Conservation (phyloP, 2,888 invertebrate species). For the Xanthia togata region DNA sequence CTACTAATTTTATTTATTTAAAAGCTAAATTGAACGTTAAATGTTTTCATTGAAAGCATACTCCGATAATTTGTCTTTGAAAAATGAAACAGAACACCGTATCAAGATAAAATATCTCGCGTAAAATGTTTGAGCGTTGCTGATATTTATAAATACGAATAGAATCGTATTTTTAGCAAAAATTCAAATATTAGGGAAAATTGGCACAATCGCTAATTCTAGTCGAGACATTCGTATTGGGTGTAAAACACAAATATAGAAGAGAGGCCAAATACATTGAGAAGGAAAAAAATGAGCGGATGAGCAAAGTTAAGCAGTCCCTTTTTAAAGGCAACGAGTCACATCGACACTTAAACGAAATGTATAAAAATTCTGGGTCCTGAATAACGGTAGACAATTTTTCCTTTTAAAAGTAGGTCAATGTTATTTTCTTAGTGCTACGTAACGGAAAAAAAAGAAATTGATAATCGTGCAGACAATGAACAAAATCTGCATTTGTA, state of each 20-base stretch:
- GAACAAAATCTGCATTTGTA: slow-evolving; percentile 11
- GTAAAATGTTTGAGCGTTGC: slow-evolving; percentile 4
- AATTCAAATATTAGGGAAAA: slow-evolving; percentile 6
- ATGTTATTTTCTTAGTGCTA: slow-evolving; percentile 19
- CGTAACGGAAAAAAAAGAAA: neutral
- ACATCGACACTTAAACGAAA: slow-evolving; percentile 37
- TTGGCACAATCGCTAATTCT: slow-evolving; percentile 8
- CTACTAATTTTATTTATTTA: neutral
- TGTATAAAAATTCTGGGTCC: slow-evolving; percentile 22
- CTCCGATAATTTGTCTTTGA: slow-evolving; percentile 10
- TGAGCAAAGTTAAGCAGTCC: slow-evolving; percentile 39
- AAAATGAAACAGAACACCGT: slow-evolving; percentile 3
- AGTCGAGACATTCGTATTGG: slow-evolving; percentile 22
- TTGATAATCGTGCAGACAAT: neutral
- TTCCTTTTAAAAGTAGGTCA: slow-evolving; percentile 8
- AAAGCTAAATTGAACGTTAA: neutral
- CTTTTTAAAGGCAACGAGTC: slow-evolving; percentile 48
- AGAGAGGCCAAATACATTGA: slow-evolving; percentile 52
- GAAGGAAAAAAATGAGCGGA: slow-evolving; percentile 38
- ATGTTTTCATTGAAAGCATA: neutral
- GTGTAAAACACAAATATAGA: slow-evolving; percentile 53
- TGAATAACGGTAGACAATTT: slow-evolving; percentile 22
- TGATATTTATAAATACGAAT: neutral
- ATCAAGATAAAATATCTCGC: neutral
- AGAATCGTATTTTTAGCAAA: neutral